phyloP scores from a whole-genome alignment of 2,113 vertebrate genomes.

The Cebidichthys violaceus region DNA sequence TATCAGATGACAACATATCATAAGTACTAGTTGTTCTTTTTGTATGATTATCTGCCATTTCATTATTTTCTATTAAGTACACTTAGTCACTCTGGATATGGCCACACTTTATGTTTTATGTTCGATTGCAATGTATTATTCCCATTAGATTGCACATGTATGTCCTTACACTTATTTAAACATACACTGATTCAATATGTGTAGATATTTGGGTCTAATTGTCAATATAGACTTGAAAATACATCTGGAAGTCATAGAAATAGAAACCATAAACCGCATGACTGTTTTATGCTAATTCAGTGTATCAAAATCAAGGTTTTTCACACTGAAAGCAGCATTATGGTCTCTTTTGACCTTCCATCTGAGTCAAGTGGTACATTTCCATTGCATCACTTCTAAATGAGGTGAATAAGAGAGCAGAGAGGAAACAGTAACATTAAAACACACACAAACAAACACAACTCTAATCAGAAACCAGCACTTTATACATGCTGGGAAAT shows the following conservation, averaged over 20 bases:
- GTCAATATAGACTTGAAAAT: neutral
- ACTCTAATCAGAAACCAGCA: neutral
- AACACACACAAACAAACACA: neutral
- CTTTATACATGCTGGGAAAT: neutral
- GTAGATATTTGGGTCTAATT: neutral
- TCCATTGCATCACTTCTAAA: constrained; percentile 16
- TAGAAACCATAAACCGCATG: neutral
- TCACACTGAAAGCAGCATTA: neutral
- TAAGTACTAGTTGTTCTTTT: too few species aligned
- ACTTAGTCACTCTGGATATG: too few species aligned
- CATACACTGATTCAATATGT: neutral
- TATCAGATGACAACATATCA: too few species aligned
- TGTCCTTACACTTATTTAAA: neutral
- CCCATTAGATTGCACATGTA: neutral
- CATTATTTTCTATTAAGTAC: too few species aligned
- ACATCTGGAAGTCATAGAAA: neutral
- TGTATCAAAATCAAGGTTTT: neutral
- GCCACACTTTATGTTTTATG: too few species aligned
- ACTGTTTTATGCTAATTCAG: neutral
- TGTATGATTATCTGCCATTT: too few species aligned
- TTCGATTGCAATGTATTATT: neutral
- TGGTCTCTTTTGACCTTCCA: neutral
- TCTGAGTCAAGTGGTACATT: neutral
- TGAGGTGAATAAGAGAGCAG: neutral
- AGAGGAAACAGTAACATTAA: too few species aligned